Evolutionary conservation across 2,113 vertebrate genomes (phyloP).

Genomic region (Gallinago jamesoni): DNA sequence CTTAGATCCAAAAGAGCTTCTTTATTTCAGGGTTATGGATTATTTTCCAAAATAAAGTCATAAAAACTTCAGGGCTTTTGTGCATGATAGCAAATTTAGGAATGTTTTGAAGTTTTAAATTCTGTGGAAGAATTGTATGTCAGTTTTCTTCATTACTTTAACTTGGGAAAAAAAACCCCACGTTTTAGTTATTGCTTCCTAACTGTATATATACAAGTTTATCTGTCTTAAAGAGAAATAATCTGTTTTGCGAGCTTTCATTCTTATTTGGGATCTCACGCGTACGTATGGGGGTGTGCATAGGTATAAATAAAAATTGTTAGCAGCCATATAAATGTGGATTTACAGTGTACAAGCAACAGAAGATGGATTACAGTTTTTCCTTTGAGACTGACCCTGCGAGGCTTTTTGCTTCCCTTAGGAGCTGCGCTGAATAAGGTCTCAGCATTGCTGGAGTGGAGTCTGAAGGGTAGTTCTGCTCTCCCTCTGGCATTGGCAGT

Average conservation of each 20-base stretch:
- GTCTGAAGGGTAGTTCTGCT: background rate
- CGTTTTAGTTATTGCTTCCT: background rate
- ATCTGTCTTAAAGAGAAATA: background rate
- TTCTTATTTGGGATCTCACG: background rate
- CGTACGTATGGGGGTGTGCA: fast-evolving
- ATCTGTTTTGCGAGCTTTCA: background rate
- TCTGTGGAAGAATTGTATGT: background rate
- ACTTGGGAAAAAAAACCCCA: background rate
- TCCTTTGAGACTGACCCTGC: background rate
- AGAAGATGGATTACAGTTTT: background rate
- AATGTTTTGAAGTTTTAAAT: background rate
- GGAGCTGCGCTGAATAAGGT: background rate
- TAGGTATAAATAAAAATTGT: background rate
- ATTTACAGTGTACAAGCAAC: background rate
- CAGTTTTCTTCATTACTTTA: background rate
- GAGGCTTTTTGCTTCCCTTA: background rate
- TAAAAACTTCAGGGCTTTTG: background rate
- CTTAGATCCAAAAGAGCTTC: background rate
- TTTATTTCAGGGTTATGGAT: background rate
- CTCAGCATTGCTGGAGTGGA: background rate
- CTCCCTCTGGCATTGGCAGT: background rate
- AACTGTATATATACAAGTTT: background rate
- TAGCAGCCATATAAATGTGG: background rate
- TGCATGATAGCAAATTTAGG: fast-evolving
- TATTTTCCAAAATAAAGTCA: background rate